A percentile compares a stretch with the other conserved stretches of the same genome.
Evolutionary conservation across 2,888 invertebrate genomes (phyloP).

Genomic region (Pomacea canaliculata): DNA sequence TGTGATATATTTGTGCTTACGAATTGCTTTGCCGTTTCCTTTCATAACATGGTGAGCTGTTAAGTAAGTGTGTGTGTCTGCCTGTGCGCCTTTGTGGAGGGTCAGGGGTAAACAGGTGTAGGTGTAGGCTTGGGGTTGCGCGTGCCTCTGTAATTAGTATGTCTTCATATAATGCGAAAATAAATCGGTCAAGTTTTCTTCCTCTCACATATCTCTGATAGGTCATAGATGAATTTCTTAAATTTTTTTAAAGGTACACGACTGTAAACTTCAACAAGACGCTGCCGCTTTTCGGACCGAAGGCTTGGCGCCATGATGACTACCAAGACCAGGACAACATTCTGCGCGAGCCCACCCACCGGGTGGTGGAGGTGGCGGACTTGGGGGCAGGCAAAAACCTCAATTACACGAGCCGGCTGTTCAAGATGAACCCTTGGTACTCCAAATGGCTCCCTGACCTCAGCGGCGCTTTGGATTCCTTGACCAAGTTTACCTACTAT

Average conservation of each 20-base stretch:
- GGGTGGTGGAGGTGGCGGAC: conserved; percentile 45
- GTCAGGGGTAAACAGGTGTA: no score
- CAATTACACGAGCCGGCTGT: conserved; percentile 80
- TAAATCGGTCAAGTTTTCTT: no score
- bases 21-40: no score
- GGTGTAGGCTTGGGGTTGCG: no score
- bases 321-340: conserved; percentile 87
- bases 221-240: no score
- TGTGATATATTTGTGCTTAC: no score
- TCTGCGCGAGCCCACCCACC: conserved; percentile 87
- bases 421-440: conserved; percentile 43
- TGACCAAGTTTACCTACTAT: conserved; percentile 44
- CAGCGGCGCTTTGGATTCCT: conserved; percentile 31
- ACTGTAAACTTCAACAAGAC: conserved; percentile 85
- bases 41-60: no score
- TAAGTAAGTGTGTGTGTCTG: no score
- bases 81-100: no score
- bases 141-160: no score
- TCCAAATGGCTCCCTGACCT: conserved; percentile 39
- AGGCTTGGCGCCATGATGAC: conserved; percentile 77
- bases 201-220: no score
- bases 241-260: conserved; percentile 79
- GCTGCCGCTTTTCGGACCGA: conserved; percentile 90
- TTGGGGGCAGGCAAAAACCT: conserved; percentile 79
- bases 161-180: no score